Conservation (phyloP, 2,888 invertebrate species). For the Eilema depressum region DNA sequence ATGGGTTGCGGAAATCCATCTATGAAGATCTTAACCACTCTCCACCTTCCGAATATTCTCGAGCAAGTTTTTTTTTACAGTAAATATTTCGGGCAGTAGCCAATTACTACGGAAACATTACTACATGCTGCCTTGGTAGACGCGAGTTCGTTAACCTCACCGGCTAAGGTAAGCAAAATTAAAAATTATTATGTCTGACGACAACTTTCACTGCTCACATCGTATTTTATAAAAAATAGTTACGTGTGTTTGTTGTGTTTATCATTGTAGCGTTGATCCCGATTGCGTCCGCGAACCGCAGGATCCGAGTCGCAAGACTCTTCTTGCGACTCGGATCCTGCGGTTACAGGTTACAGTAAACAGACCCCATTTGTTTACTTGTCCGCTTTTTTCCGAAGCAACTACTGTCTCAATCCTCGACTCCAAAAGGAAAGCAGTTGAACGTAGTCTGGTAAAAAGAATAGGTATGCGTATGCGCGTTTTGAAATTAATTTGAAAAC, state of each 20-base stretch:
- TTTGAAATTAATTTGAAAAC: neutral
- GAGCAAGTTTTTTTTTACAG: neutral
- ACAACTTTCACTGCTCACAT: neutral
- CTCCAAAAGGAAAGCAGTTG: too few relatives aligned
- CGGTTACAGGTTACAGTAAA: too few relatives aligned
- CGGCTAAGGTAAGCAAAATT: neutral
- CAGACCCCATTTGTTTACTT: too few relatives aligned
- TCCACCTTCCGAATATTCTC: too few relatives aligned
- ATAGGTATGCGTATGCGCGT: neutral
- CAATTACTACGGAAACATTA: neutral
- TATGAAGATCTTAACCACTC: too few relatives aligned
- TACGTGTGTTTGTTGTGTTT: neutral
- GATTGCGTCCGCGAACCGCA: neutral
- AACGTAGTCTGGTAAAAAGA: neutral
- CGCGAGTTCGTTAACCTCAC: constrained; percentile 2
- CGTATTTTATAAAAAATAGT: neutral
- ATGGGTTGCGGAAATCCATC: too few relatives aligned
- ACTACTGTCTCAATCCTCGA: too few relatives aligned
- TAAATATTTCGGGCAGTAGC: neutral
- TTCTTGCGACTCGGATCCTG: too few relatives aligned
- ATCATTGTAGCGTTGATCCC: neutral
- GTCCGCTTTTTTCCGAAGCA: too few relatives aligned
- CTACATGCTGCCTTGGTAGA: neutral
- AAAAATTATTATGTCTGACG: neutral
- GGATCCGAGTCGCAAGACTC: too few relatives aligned